These are phyloP conservation scores for Florisuga fusca DNA, from an alignment of 2,797 vertebrate species.

Conservation along the genomic window DNA sequence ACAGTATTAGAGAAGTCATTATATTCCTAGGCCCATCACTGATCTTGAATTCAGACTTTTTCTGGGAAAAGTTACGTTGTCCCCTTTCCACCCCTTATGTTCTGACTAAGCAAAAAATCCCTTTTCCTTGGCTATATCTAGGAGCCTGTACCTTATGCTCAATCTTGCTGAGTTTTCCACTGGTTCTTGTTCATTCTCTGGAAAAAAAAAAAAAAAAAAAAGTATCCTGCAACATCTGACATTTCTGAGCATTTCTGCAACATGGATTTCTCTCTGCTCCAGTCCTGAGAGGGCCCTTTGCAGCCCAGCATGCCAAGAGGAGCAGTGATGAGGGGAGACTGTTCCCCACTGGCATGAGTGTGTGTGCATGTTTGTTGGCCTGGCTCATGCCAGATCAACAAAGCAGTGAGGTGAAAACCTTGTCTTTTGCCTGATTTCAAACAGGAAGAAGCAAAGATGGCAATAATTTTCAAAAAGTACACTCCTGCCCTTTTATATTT, in stretches of 20 bases:
- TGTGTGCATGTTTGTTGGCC: not conserved
- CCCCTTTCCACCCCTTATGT: not conserved
- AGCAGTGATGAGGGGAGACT: not conserved
- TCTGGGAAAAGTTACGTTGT: not conserved
- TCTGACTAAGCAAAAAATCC: not conserved
- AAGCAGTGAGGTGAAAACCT: rapidly evolving
- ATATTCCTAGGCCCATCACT: not conserved
- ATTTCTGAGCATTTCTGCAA: not conserved
- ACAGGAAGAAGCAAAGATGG: not conserved
- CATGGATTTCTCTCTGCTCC: rapidly evolving
- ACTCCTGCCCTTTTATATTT: not conserved
- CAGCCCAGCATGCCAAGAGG: rapidly evolving
- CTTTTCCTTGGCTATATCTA: not conserved
- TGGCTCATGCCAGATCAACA: not conserved
- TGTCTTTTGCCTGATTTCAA: not conserved
- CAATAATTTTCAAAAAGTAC: not conserved
- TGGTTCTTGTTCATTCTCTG: not conserved
- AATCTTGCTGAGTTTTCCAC: not conserved
- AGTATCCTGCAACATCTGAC: rapidly evolving
- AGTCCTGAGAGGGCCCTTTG: not conserved
- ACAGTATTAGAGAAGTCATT: not conserved
- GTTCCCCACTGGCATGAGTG: not conserved
- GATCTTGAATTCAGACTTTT: not conserved
- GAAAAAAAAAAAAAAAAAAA: not conserved
- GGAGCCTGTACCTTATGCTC: not conserved